Base-by-base conservation (phyloP, 2,797 vertebrate genomes). In the Lycodopsis pacificus region DNA sequence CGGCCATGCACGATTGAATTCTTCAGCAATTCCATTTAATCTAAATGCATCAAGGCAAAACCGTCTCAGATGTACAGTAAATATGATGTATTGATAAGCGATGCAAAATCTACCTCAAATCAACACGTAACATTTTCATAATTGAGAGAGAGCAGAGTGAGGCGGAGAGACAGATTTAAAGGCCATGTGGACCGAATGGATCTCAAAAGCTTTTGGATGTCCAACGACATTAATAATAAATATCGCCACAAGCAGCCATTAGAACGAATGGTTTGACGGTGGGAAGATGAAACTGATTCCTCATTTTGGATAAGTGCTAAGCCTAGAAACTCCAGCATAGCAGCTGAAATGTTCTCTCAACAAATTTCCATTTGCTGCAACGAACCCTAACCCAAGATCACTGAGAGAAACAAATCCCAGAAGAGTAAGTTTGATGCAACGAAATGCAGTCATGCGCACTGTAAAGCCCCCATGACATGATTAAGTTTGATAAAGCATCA, bases 141-240 rank as follows among this genome's bases (percentile, higher is more conserved):
- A 66, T 74, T 63, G 59, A 77, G 83, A 71, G 83, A 25, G 72
- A 71, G 51, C 20, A n/a, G 66, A 84, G 72, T 44, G 76, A 79
- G 84, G 79, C 2, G 46, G 46, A 70, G 71, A 77, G 66, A 4
- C 58, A 61, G 76, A 86, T 89, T 81, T 80, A 89, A 82, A 84
- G 73, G 53, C 74, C 25, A 0, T 34, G 73, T 46, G n/a, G 77
- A 79, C 65, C 42, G 38, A 81, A 80, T 79, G 83, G 71, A 89
- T 88, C 79, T 73, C 70, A 78, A 73, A 66, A 81, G 71, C 69
- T 27, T 42, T 65, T 51, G 76, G 76, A 84, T 64, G 54, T 75
- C 73, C 73, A 71, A 48, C 75, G 67, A 67, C 74, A 87, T 89
- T 77, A 88, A 86, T 85, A 85, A 89, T 87, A 83, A 85, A 92